A percentile compares a stretch with the other conserved stretches of the same genome.
These are phyloP conservation scores for Nezara viridula DNA, from an alignment of 2,888 invertebrate species.

Conservation along the genomic window DNA sequence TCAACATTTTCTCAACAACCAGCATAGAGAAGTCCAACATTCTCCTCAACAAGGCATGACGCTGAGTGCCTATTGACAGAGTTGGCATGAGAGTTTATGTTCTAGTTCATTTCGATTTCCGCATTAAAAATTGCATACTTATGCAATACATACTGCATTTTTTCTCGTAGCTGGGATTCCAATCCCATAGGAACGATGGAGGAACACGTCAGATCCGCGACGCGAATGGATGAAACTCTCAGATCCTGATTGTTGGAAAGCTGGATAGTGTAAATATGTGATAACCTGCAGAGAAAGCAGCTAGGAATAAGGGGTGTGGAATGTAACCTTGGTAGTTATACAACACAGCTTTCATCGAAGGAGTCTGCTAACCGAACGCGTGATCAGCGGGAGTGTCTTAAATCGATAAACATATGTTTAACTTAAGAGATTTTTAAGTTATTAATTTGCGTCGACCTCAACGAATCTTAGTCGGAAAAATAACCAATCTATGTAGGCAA, in stretches of 20 bases:
- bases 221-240: slow-evolving; percentile 38
- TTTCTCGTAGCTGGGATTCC: background rate
- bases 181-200: background rate
- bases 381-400: background rate
- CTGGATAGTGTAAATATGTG: slow-evolving; percentile 52
- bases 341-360: slow-evolving; percentile 42
- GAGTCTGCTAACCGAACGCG: slow-evolving; percentile 31
- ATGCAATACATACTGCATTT: background rate
- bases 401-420: background rate
- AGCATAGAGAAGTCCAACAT: too few relatives aligned
- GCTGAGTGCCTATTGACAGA: too few relatives aligned
- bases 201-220: background rate
- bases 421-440: too few relatives aligned
- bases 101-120: too few relatives aligned
- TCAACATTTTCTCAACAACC: too few relatives aligned
- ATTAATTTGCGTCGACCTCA: too few relatives aligned
- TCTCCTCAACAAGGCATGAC: too few relatives aligned
- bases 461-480: too few relatives aligned
- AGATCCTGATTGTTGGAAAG: slow-evolving; percentile 54
- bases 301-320: slow-evolving; percentile 33
- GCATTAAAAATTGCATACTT: too few relatives aligned
- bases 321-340: slow-evolving; percentile 56
- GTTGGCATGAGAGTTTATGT: too few relatives aligned
- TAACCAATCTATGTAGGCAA: too few relatives aligned
- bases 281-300: slow-evolving; percentile 51